phyloP scores from a whole-genome alignment of 1,140 invertebrate genomes.

The Zelostemma sp. region DNA sequence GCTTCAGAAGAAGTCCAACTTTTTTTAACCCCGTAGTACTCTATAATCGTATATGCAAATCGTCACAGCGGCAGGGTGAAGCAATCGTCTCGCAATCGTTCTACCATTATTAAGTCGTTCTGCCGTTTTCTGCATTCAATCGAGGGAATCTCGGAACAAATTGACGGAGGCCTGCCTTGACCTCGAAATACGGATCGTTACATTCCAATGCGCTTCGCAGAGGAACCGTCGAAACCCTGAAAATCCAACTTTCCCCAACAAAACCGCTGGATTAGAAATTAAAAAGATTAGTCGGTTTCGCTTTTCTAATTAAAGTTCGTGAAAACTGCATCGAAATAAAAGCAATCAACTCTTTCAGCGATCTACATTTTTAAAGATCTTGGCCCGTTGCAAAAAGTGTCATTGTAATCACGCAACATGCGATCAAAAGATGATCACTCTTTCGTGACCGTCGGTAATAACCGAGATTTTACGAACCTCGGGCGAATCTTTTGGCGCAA shows the following conservation, averaged over 20 bases:
- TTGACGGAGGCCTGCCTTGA: slow-evolving; percentile 62
- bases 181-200: slow-evolving; percentile 51
- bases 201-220: neutral
- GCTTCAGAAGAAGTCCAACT: slow-evolving; percentile 43
- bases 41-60: slow-evolving; percentile 71
- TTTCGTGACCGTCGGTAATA: slow-evolving; percentile 6
- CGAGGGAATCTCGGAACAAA: slow-evolving; percentile 58
- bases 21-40: slow-evolving; percentile 48
- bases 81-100: slow-evolving; percentile 67
- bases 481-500: slow-evolving; percentile 3
- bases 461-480: neutral
- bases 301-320: no score
- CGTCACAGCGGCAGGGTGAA: slow-evolving; percentile 59
- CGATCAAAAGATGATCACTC: slow-evolving; percentile 6
- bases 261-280: no score
- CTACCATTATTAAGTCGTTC: slow-evolving; percentile 68
- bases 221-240: neutral
- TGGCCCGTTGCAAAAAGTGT: slow-evolving; percentile 1
- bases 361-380: neutral
- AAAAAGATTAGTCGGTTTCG: no score
- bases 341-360: no score
- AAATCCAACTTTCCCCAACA: no score
- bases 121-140: slow-evolving; percentile 64
- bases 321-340: no score
- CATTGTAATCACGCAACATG: slow-evolving; percentile 5